Percentiles rank a stretch among this genome's conserved stretches.
Conservation (phyloP, 2,888 invertebrate species). For the Limnephilus lunatus region DNA sequence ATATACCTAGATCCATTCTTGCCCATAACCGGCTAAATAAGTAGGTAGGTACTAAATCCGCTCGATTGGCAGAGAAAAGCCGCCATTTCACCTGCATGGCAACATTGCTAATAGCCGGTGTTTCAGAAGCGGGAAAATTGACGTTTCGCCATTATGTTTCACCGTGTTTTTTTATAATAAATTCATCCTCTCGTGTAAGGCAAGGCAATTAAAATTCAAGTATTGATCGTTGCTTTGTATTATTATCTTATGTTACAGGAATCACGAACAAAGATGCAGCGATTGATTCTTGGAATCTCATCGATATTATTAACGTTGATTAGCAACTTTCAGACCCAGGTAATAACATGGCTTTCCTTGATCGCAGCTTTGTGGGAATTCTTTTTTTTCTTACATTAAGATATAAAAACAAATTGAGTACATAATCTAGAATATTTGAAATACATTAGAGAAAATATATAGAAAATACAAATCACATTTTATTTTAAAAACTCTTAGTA, state of each 20-base stretch:
- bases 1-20: neutral
- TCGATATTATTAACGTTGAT: neutral
- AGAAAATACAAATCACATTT: no score
- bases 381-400: neutral
- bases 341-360: neutral
- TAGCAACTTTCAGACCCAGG: neutral
- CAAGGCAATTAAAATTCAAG: neutral
- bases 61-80: conserved; percentile 55
- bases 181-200: neutral
- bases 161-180: neutral
- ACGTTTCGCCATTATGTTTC: neutral
- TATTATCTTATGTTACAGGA: neutral
- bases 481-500: no score
- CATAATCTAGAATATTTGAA: no score
- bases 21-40: conserved; percentile 46
- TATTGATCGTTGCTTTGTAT: neutral
- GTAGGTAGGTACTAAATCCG: conserved; percentile 6
- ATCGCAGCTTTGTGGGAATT: neutral
- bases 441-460: no score
- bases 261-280: neutral
- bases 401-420: neutral
- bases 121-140: conserved; percentile 38
- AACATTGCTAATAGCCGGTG: conserved; percentile 50
- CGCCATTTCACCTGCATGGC: conserved; percentile 49
- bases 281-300: neutral